Evolutionary conservation across 2,113 vertebrate species (phyloP).

Genomic region (Bufo gargarizans): DNA sequence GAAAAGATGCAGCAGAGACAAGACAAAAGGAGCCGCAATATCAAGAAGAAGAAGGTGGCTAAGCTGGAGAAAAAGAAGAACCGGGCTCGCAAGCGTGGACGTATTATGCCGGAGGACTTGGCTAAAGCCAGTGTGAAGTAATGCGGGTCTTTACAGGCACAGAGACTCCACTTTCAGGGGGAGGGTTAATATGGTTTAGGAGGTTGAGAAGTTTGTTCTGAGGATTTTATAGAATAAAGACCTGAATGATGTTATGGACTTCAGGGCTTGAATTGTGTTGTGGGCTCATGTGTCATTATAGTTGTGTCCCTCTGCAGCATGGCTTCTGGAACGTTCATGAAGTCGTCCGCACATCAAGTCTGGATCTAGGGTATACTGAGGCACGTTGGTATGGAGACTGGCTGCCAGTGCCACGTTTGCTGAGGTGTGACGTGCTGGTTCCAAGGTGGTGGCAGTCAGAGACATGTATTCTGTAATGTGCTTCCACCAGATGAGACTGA

Average conservation of each 20-base stretch:
- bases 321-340: too few species aligned
- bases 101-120: constrained; percentile 86
- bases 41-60: constrained; percentile 76
- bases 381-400: too few species aligned
- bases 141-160: background rate
- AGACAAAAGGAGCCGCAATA: constrained; percentile 84
- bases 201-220: background rate
- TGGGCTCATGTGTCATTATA: too few species aligned
- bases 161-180: background rate
- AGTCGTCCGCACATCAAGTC: too few species aligned
- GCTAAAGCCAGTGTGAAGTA: constrained; percentile 72
- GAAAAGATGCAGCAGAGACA: constrained; percentile 88
- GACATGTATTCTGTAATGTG: too few species aligned
- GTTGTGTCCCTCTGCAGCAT: too few species aligned
- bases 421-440: too few species aligned
- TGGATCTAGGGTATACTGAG: too few species aligned
- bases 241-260: background rate
- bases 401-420: too few species aligned
- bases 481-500: too few species aligned
- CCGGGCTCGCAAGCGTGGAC: constrained; percentile 83
- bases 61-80: constrained; percentile 81
- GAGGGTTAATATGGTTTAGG: background rate
- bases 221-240: background rate
- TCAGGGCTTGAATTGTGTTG: too few species aligned
- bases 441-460: too few species aligned